Conservation (phyloP, 2,113 vertebrate genomes). For the Protobothrops flavoviridis region DNA sequence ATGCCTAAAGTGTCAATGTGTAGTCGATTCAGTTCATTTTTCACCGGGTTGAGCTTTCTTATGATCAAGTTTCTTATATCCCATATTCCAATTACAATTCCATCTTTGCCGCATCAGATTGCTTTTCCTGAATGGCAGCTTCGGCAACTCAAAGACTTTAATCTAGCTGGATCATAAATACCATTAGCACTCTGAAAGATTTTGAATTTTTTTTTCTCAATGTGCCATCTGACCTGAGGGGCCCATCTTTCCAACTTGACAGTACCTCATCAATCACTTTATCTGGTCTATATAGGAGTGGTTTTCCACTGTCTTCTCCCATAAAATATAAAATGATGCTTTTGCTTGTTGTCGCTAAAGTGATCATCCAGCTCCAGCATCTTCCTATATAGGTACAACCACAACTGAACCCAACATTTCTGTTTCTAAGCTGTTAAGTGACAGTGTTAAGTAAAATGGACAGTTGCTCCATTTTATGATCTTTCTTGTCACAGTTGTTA, state of each 20-base stretch:
- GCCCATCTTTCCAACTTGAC: neutral
- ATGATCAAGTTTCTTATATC: neutral
- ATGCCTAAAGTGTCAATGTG: neutral
- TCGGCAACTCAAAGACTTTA: neutral
- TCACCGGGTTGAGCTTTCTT: neutral
- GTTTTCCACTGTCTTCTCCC: neutral
- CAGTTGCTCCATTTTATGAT: neutral
- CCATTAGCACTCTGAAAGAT: neutral
- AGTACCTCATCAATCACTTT: neutral
- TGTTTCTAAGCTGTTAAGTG: neutral
- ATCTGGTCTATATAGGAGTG: neutral
- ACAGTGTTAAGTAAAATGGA: neutral
- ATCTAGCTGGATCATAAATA: neutral
- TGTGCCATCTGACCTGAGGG: neutral
- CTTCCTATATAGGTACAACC: neutral
- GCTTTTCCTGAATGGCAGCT: neutral
- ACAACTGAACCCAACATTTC: neutral
- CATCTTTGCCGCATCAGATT: neutral
- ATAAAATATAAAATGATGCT: neutral
- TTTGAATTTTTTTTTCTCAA: neutral
- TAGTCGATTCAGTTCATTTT: neutral
- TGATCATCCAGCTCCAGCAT: neutral
- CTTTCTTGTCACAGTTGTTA: too few relatives aligned
- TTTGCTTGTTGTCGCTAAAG: neutral
- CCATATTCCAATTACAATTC: neutral